phyloP scores from a whole-genome alignment of 2,113 vertebrate species.

The Prolemur simus region DNA sequence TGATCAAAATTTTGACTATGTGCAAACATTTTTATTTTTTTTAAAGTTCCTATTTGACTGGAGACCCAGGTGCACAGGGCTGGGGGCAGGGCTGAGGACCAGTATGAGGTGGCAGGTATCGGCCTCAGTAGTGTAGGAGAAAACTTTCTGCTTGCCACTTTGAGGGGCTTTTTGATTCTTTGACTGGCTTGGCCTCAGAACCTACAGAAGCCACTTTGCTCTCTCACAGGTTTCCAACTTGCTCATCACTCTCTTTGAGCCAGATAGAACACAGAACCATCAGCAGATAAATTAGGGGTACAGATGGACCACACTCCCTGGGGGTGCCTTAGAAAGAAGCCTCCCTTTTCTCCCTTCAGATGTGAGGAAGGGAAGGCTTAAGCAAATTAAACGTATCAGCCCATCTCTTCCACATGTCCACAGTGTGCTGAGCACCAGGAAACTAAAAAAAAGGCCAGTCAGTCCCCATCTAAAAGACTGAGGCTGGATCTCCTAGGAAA shows the following conservation, averaged over 20 bases:
- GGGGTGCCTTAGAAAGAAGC: neutral
- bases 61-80: neutral
- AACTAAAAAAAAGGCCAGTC: neutral
- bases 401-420: neutral
- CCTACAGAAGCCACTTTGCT: neutral
- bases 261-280: neutral
- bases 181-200: neutral
- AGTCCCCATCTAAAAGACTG: neutral
- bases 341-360: neutral
- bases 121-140: neutral
- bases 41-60: neutral
- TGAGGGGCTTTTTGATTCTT: neutral
- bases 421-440: neutral
- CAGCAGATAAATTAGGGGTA: neutral
- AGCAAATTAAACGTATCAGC: neutral
- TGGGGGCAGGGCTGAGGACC: neutral
- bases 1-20: neutral
- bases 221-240: neutral
- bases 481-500: neutral
- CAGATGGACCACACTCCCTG: neutral
- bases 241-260: neutral
- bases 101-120: neutral
- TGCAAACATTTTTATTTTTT: neutral
- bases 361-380: neutral
- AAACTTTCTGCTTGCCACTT: neutral